These are phyloP conservation scores for Fulica atra DNA, from an alignment of 2,113 vertebrate genomes.

Conservation along the genomic window DNA sequence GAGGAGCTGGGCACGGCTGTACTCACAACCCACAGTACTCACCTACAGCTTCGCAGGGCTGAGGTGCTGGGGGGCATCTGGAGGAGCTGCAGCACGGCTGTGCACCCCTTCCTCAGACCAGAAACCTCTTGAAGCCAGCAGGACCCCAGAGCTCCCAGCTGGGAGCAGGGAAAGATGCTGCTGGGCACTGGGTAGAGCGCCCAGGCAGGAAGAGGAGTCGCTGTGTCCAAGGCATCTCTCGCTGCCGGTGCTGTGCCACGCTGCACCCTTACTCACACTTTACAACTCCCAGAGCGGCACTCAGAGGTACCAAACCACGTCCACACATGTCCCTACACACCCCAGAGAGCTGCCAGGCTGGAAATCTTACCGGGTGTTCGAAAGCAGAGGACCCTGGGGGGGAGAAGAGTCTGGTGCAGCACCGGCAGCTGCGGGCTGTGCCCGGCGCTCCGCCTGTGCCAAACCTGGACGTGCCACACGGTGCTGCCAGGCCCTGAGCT, in stretches of 20 bases:
- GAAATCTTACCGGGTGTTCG: fast-evolving
- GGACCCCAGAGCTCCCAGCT: background rate
- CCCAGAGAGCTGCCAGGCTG: background rate
- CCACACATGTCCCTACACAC: fast-evolving
- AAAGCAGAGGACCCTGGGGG: background rate
- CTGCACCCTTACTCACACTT: background rate
- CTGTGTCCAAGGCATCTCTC: background rate
- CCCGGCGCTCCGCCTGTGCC: fast-evolving
- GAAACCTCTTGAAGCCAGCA: fast-evolving
- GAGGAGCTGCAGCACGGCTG: background rate
- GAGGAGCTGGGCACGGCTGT: background rate
- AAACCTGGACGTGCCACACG: background rate
- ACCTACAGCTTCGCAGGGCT: background rate
- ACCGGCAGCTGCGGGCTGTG: background rate
- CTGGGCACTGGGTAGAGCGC: background rate
- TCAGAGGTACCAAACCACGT: background rate
- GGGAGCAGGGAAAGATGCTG: background rate
- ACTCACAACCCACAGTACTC: background rate
- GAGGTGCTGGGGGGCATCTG: too few species aligned
- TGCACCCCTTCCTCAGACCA: background rate
- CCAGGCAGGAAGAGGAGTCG: fast-evolving
- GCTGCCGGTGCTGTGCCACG: fast-evolving
- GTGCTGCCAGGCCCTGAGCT: background rate
- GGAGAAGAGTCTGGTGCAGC: fast-evolving
- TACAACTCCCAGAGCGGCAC: background rate